phyloP scores from a whole-genome alignment of 2,888 invertebrate genomes.

The Melitaea athalia region DNA sequence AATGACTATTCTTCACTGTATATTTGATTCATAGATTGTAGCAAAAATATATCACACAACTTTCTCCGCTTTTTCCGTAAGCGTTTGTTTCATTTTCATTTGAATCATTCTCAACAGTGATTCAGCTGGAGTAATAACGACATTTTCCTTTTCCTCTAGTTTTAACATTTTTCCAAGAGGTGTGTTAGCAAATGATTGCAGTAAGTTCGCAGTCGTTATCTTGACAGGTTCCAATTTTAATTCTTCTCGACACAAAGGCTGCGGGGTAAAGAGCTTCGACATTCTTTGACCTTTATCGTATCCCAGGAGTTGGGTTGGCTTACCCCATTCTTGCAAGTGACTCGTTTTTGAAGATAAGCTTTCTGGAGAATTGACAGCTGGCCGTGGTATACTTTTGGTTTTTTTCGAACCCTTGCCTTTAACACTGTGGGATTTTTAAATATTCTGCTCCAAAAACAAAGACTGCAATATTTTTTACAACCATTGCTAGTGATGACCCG shows the following conservation, averaged over 20 bases:
- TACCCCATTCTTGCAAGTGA: not conserved
- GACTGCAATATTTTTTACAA: too few relatives aligned
- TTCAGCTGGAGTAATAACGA: not conserved
- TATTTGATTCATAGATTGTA: too few relatives aligned
- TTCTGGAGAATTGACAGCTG: not conserved
- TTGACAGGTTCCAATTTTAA: not conserved
- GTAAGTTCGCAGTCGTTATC: not conserved
- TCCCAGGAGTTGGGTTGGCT: not conserved
- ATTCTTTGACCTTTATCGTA: not conserved
- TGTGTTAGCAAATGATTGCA: not conserved
- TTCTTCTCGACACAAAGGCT: not conserved
- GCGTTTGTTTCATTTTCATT: not conserved
- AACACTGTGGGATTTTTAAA: too few relatives aligned
- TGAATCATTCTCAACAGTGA: not conserved
- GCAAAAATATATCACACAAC: too few relatives aligned
- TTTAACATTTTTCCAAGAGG: not conserved
- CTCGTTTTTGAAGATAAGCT: not conserved
- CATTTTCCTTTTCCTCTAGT: not conserved
- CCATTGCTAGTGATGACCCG: too few relatives aligned
- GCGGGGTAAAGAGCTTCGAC: not conserved
- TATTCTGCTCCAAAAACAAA: too few relatives aligned
- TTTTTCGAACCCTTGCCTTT: too few relatives aligned
- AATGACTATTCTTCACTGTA: not conserved
- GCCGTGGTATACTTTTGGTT: too few relatives aligned
- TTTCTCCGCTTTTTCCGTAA: not conserved